Conservation (phyloP, 1,140 invertebrate genomes). For the Aporrectodea caliginosa region DNA sequence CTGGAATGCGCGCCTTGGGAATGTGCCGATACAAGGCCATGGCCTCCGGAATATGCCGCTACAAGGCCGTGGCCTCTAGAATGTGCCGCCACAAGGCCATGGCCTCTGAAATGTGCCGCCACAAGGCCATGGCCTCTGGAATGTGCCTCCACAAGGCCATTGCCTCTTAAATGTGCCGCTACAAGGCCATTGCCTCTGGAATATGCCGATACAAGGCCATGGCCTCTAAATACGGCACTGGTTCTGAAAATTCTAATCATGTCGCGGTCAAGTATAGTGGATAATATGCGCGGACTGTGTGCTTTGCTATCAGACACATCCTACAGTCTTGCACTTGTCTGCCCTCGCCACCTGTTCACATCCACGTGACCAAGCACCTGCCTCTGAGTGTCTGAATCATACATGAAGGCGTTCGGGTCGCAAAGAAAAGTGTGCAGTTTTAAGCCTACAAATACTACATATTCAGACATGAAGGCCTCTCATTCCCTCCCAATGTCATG, state of each 20-base stretch:
- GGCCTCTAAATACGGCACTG: not conserved
- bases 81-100: no score
- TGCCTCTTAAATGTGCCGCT: no score
- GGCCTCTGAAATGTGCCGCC: no score
- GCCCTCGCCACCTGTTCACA: not conserved
- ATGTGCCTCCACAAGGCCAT: no score
- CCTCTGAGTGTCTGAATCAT: not conserved
- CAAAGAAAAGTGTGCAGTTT: not conserved
- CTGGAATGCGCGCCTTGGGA: no score
- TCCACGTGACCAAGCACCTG: not conserved
- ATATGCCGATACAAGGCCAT: no score
- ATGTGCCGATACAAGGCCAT: no score
- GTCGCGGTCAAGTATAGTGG: not conserved
- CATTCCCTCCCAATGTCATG: not conserved
- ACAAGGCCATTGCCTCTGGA: no score
- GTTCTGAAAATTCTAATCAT: not conserved
- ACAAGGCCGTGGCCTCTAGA: no score
- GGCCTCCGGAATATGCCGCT: no score
- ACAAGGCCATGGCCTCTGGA: no score
- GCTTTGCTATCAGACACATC: not conserved
- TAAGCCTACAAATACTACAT: not conserved
- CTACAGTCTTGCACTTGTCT: not conserved
- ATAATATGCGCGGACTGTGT: not conserved
- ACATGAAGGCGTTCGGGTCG: not conserved
- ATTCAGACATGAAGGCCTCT: not conserved